Evolutionary conservation across 2,113 vertebrate species (phyloP).

Genomic region (Aegotheles bennettii): DNA sequence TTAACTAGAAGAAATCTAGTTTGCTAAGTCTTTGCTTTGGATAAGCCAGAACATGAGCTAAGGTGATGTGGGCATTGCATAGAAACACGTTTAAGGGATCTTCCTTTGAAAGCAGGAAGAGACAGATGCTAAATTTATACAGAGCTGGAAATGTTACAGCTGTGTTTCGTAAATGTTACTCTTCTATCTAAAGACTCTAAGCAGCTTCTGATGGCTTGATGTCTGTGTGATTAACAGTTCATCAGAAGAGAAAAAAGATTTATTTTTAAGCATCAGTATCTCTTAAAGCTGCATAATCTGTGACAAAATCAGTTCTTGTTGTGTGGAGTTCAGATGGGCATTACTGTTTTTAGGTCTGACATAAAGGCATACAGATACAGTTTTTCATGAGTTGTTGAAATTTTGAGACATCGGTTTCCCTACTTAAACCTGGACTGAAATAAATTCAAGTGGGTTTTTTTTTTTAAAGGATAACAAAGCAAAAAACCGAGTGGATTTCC

Average conservation of each 20-base stretch:
- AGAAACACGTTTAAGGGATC: background rate
- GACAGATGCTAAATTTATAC: background rate
- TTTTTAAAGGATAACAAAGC: background rate
- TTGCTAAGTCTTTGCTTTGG: slow-evolving; percentile 86
- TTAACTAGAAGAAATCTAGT: slow-evolving; percentile 51
- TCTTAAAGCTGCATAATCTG: background rate
- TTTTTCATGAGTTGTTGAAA: background rate
- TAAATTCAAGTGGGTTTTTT: background rate
- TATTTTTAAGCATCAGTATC: background rate
- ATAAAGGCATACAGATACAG: background rate
- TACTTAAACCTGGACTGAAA: background rate
- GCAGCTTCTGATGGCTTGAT: background rate
- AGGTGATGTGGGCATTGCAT: background rate
- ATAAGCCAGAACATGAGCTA: background rate
- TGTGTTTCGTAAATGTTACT: background rate
- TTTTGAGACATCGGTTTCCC: background rate
- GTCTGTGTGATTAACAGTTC: background rate
- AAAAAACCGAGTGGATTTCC: background rate
- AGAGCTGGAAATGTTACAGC: background rate
- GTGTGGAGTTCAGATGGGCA: background rate
- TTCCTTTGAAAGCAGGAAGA: background rate
- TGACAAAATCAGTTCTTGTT: background rate
- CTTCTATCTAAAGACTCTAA: background rate
- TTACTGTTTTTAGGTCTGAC: background rate
- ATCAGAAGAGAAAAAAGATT: background rate